Evolutionary conservation across 2,888 invertebrate species (phyloP), one percentile per base, ranked within the genome.

Genomic region (Mesoligia furuncula): DNA sequence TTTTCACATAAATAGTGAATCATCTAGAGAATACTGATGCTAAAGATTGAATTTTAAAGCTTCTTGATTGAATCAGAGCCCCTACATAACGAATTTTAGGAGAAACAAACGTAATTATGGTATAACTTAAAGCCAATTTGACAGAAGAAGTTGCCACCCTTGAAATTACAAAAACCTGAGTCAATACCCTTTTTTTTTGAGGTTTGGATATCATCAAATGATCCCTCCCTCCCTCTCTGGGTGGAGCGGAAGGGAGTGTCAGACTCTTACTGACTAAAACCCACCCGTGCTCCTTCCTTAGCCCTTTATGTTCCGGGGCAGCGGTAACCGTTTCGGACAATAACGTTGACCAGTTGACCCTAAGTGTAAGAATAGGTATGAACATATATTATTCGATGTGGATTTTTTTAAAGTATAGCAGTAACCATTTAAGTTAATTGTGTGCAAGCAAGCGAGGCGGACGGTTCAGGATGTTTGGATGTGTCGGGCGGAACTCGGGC

Each of bases 391-490:
- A 45, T 27, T 70, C 2, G 1, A 39, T 20, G 20, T 42, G 6
- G 17, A n/a, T 69, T 65, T 85, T 85, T 72, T 31, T 20, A 2
- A 17, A 61, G 72, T 80, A 65, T 48, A 65, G 45, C 64, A 69
- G n/a, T 59, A 72, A 85, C 39, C 31, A 65, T 81, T 75, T 57
- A 66, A 83, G 75, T 85, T 73, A 72, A 75, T 83, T 81, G 62
- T 75, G 83, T 76, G 54, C 85, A 81, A 75, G 72, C 85, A 61
- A 83, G 82, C 72, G 85, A n/a, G 54, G 39, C 64, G 61, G 20
- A 45, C 75, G 51, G 81, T 68, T 80, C 85, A 78, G 79, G 86
- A 87, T 86, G 77, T 77, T 48, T 75, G 61, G 72, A 45, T 39
- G 73, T 67, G 73, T 75, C 67, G 59, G 59, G 69, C 67, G 81